Base-by-base conservation (phyloP, 2,888 invertebrate genomes). In the Drosophila prolongata region DNA sequence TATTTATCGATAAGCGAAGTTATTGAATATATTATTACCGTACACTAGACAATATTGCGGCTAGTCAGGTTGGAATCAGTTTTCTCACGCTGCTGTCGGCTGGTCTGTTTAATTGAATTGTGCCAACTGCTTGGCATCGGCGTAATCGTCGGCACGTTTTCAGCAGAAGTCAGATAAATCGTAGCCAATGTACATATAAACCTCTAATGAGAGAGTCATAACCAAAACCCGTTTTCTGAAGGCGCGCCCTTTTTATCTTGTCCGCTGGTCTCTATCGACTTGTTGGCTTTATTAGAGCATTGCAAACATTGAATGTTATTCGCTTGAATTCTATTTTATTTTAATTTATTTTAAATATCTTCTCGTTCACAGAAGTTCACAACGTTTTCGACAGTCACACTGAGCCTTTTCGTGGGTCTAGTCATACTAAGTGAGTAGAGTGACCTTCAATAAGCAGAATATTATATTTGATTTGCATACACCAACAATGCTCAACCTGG, bases 401-500 rank as follows among this genome's bases (percentile, higher is more conserved):
- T 98, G 89, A 98, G 98, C 92, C 94, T 98, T 77, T 97, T 98
- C 92, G 97, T 98, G 86, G 98, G 98, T 92, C 96, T 97, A 90
- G 97, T 97, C 89, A 97, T 98, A 91, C 94, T 98, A 93, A 96
- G 98, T 98, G 93, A 95, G 96, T 93, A 86, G 43, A 37, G 24
- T 70, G 70, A 60, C 71, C 67, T 77, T 75, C 62, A 59, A 19
- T 55, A 55, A 13, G n/a, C 16, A 35, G n/a, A 30, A 19, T 19
- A 46, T 57, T 34, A 71, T 82, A 46, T 19, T 34, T 37, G 11
- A 62, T 85, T 68, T 73, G 61, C 71, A 76, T 76, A 60, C 64
- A 40, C 42, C 54, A 61, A 65, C 52, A 59, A 67, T 56, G 49
- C 47, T 57, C 46, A 70, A 65, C 62, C 60, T 60, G 55, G 24